Evolutionary conservation across 2,113 vertebrate genomes (phyloP), one percentile per base, ranked within the genome.

Genomic region (Cephalopholis sonnerati): DNA sequence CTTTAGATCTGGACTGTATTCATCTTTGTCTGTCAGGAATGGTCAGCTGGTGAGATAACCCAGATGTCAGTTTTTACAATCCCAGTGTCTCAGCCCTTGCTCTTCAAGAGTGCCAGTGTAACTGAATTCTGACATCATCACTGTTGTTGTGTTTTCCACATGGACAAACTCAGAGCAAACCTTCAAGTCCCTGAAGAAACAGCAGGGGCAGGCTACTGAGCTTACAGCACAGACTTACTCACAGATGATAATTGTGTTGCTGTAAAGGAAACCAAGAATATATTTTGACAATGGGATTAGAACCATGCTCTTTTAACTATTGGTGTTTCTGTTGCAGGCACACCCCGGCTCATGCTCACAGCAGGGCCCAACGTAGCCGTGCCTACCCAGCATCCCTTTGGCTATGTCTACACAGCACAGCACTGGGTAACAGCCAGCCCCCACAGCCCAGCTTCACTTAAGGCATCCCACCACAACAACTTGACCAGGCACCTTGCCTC

Each of bases 121-220:
- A n/a, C 10, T 18, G 15, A 41, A 12, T 25, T 71, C 80, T 93
- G 53, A 93, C 83, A 3, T 20, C 2, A 7, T 54, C 46, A 0
- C 67, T 70, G 29, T 53, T 59, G 27, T 81, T 22, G 82, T 70
- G 51, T 87, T 65, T 59, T 58, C 84, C 64, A 55, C 93, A 99
- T 99, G 89, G 98, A 99, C 94, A 98, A 99, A 93, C 96, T 99
- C 84, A 98, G 99, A 85, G 97, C n/a, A n/a, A n/a, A n/a, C 98
- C 70, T 99, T 97, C 0, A 98, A 99, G 89, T 99, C 98, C 18
- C 95, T 99, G 94, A 98, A 98, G 96, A 99, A 99, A 97, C 98
- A 99, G 93, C 98, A 99, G 93, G 98, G 99, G 86, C 98, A 99
- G 91, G 97, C 97, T 65, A 99, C 98, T 7, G 98, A 99, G 98